These are phyloP conservation scores for Cossypha niveicapilla DNA, from an alignment of 2,797 vertebrate genomes.

Conservation along the genomic window DNA sequence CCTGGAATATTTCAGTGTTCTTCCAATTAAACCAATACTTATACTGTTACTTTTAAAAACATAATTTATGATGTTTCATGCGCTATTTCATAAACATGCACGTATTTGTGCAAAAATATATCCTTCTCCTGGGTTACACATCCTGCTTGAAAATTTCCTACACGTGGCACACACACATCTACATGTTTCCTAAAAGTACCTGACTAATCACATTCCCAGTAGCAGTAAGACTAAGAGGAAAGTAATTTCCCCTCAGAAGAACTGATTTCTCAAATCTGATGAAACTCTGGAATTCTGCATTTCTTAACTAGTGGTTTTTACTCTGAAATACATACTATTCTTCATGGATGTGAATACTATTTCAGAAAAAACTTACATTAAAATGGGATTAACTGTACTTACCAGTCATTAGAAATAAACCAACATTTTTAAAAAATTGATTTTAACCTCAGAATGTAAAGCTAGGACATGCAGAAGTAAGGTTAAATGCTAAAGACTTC, in stretches of 20 bases:
- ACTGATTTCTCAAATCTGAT: neutral
- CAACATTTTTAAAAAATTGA: neutral
- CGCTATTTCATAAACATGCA: neutral
- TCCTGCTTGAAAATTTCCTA: neutral
- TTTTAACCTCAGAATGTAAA: neutral
- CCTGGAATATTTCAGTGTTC: neutral
- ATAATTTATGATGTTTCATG: neutral
- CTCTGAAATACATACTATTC: neutral
- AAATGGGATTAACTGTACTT: neutral
- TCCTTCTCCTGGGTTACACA: neutral
- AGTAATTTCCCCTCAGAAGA: neutral
- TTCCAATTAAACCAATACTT: neutral
- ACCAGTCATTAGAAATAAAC: neutral
- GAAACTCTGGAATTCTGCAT: neutral
- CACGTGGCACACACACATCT: neutral
- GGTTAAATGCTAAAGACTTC: neutral
- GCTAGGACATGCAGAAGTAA: neutral
- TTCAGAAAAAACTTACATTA: neutral
- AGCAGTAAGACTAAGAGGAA: neutral
- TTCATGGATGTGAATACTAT: neutral
- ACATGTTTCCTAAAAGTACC: neutral
- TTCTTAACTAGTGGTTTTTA: neutral
- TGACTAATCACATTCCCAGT: neutral
- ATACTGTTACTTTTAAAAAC: neutral
- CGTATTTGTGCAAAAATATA: neutral